Evolutionary conservation across 2,113 vertebrate genomes (phyloP).

Genomic region (Synchiropus splendidus): DNA sequence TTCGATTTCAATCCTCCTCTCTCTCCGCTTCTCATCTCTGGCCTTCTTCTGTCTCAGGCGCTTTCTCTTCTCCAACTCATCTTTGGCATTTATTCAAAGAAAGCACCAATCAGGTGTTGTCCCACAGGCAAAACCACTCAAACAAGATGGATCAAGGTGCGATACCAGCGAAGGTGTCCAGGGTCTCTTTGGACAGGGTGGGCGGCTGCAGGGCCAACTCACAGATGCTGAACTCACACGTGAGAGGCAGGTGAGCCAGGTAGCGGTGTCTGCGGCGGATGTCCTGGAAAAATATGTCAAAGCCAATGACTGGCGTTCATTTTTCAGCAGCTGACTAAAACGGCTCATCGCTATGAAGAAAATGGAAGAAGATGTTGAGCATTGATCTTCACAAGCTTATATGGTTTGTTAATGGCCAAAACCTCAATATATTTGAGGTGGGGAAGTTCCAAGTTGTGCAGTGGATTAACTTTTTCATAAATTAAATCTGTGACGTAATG

Average conservation of each 20-base stretch:
- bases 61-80: slow-evolving; percentile 90
- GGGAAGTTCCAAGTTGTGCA: too few species aligned
- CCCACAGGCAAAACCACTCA: background rate
- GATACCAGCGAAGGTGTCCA: slow-evolving; percentile 87
- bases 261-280: slow-evolving; percentile 90
- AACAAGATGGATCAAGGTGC: background rate
- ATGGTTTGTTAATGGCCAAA: too few species aligned
- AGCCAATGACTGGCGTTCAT: too few species aligned
- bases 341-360: too few species aligned
- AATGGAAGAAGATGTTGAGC: too few species aligned
- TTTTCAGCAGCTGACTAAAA: too few species aligned
- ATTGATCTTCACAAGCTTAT: too few species aligned
- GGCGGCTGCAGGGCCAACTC: slow-evolving; percentile 88
- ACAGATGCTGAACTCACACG: slow-evolving; percentile 98
- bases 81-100: slow-evolving; percentile 40
- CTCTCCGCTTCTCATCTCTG: slow-evolving; percentile 86
- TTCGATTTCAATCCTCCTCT: slow-evolving; percentile 92
- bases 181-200: slow-evolving; percentile 84
- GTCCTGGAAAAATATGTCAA: slow-evolving; percentile 64
- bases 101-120: background rate
- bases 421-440: too few species aligned
- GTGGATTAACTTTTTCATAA: too few species aligned
- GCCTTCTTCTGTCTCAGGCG: slow-evolving; percentile 88
- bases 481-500: too few species aligned
- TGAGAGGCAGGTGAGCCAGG: slow-evolving; percentile 91